Percentiles rank a stretch among this genome's conserved stretches.
phyloP scores from a whole-genome alignment of 2,113 vertebrate genomes.

The Sula dactylatra region DNA sequence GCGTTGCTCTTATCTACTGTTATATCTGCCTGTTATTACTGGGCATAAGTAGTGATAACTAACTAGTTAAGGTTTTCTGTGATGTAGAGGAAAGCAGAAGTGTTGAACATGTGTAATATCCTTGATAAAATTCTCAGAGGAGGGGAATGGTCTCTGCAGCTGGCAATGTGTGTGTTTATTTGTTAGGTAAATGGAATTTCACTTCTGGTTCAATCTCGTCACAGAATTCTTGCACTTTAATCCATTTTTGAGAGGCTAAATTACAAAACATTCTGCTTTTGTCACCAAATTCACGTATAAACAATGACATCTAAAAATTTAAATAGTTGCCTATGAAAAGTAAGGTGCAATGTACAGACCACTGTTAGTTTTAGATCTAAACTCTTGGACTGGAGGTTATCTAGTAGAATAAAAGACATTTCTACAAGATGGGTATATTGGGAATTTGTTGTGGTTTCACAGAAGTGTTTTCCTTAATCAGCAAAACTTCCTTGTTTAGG shows the following conservation, averaged over 20 bases:
- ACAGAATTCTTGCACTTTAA: not conserved
- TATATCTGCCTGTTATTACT: not conserved
- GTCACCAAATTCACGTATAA: not conserved
- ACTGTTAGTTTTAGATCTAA: not conserved
- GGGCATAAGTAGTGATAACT: not conserved
- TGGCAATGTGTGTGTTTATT: not conserved
- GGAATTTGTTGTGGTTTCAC: not conserved
- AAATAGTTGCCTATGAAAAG: not conserved
- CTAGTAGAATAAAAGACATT: not conserved
- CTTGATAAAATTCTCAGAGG: constrained; percentile 21
- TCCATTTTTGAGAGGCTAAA: not conserved
- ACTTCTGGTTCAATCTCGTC: not conserved
- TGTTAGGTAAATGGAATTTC: not conserved
- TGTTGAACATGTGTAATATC: not conserved
- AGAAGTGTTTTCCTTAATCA: not conserved
- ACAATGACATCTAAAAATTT: not conserved
- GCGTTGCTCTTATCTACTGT: not conserved
- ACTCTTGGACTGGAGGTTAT: not conserved
- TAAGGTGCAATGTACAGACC: not conserved
- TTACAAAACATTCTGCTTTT: not conserved
- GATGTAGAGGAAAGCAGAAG: not conserved
- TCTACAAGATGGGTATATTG: not conserved
- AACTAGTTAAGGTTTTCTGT: not conserved
- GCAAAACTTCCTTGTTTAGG: not conserved
- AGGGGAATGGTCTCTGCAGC: not conserved